Percentiles rank a stretch among this genome's conserved stretches.
These are phyloP conservation scores for Piprites chloris DNA, from an alignment of 2,113 vertebrate species.

Conservation along the genomic window DNA sequence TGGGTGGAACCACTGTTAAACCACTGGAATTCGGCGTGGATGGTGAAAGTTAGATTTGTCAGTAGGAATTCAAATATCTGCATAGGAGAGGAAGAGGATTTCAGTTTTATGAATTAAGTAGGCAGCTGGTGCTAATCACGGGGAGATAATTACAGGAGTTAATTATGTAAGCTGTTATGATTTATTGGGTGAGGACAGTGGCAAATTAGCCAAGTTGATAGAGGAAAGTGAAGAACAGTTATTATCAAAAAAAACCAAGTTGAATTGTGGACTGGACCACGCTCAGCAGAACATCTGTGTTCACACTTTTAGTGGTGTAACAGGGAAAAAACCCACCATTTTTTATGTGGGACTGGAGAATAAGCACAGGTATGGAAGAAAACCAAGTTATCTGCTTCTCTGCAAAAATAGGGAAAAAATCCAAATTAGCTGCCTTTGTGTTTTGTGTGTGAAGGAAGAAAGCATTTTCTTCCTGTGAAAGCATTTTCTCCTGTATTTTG, in stretches of 20 bases:
- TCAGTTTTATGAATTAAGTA: not conserved
- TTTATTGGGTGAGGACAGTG: conserved; percentile 17
- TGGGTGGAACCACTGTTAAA: not conserved
- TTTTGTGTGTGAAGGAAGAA: not conserved
- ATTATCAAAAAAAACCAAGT: not conserved
- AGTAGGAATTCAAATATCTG: not conserved
- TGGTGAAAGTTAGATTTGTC: not conserved
- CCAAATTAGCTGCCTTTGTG: not conserved
- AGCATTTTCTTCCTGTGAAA: not conserved
- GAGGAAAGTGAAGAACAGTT: not conserved
- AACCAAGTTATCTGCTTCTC: not conserved
- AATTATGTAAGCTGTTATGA: conserved; percentile 24
- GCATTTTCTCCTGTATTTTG: not conserved
- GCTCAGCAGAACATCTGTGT: not conserved
- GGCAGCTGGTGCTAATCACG: conserved; percentile 4
- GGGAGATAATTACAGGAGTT: not conserved
- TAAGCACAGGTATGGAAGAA: not conserved
- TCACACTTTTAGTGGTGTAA: not conserved
- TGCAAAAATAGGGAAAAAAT: not conserved
- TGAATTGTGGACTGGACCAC: not conserved
- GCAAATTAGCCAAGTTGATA: not conserved
- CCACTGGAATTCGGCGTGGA: not conserved
- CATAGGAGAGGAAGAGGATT: not conserved
- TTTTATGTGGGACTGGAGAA: not conserved
- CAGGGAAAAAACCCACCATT: accelerated